A percentile compares a stretch with the other conserved stretches of the same genome.
Conservation (phyloP, 2,888 invertebrate genomes). For the Eupithecia tripunctaria region DNA sequence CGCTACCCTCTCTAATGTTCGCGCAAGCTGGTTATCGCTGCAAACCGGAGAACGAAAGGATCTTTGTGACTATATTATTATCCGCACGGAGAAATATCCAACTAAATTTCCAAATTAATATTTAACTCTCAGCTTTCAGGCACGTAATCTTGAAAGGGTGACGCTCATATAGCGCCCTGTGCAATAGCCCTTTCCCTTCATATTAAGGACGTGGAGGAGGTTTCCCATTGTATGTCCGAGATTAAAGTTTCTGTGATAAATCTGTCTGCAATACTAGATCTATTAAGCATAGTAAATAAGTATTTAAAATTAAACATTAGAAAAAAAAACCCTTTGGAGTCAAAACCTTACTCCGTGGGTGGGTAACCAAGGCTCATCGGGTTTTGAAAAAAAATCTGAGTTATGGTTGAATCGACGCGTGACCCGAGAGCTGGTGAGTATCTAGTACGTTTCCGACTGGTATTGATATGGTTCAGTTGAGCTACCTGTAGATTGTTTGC, state of each 20-base stretch:
- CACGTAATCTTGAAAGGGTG: conserved; percentile 72
- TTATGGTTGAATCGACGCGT: no score
- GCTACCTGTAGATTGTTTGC: no score
- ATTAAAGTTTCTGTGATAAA: not conserved
- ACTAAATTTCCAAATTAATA: conserved; percentile 70
- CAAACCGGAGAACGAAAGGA: conserved; percentile 7
- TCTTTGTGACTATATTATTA: not conserved
- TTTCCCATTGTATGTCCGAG: conserved; percentile 25
- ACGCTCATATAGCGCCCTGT: conserved; percentile 62
- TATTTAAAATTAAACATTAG: no score
- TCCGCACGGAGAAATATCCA: conserved; percentile 40
- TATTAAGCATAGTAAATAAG: no score
- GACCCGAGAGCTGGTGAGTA: no score
- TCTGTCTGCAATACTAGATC: no score
- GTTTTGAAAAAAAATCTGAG: no score
- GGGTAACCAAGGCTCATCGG: no score
- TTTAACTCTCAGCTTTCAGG: conserved; percentile 56
- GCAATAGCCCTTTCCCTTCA: conserved; percentile 73
- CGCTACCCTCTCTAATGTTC: not conserved
- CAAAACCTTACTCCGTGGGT: no score
- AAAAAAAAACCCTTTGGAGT: no score
- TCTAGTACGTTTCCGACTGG: no score
- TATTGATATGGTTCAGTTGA: no score
- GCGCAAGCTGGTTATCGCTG: not conserved
- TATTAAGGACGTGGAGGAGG: conserved; percentile 67